A percentile compares a stretch with the other conserved stretches of the same genome.
These are phyloP conservation scores for Emydura subglobosa DNA, from an alignment of 2,113 vertebrate species.

Conservation along the genomic window DNA sequence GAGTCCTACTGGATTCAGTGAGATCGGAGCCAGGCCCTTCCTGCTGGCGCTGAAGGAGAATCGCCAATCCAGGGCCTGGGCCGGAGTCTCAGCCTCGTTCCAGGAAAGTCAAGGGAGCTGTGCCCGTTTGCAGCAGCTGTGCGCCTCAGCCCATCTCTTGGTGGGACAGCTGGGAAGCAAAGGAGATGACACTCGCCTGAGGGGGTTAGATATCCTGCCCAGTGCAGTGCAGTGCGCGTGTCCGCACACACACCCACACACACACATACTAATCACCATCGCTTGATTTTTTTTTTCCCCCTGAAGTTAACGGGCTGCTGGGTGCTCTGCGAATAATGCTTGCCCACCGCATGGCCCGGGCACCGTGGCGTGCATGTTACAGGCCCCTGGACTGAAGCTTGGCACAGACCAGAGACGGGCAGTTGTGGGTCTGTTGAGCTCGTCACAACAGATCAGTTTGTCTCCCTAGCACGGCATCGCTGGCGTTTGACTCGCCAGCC, in stretches of 20 bases:
- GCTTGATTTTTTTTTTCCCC: too few relatives aligned
- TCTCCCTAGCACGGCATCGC: too few relatives aligned
- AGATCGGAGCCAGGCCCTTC: neutral
- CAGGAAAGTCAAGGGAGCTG: neutral
- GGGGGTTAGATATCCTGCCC: neutral
- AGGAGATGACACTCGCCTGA: neutral
- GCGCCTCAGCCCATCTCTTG: neutral
- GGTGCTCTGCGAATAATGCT: too few relatives aligned
- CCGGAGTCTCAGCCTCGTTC: neutral
- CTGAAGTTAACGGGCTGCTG: too few relatives aligned
- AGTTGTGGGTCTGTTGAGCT: too few relatives aligned
- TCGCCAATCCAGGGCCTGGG: neutral
- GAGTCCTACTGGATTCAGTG: neutral
- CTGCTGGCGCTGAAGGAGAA: neutral
- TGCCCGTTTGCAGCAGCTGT: too few relatives aligned
- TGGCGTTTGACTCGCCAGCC: neutral
- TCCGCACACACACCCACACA: neutral
- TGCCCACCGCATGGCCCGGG: too few relatives aligned
- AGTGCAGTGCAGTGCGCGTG: neutral
- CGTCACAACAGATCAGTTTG: too few relatives aligned
- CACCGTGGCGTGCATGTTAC: too few relatives aligned
- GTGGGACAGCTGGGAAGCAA: neutral
- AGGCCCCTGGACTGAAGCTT: too few relatives aligned
- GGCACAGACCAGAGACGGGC: too few relatives aligned
- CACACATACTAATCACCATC: neutral